Percentiles rank a stretch among this genome's conserved stretches.
Conservation (phyloP, 2,888 invertebrate genomes). For the Xanthia togata region DNA sequence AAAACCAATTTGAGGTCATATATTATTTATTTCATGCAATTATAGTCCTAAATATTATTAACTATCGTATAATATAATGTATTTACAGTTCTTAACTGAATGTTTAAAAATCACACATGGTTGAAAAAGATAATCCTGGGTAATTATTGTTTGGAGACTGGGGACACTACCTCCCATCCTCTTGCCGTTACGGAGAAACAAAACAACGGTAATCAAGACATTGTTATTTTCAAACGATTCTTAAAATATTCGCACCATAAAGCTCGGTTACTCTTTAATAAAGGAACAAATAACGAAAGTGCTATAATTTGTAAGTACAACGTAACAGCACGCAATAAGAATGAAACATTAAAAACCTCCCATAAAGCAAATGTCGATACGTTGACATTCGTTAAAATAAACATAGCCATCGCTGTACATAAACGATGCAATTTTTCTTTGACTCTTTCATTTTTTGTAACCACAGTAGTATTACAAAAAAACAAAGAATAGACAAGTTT, state of each 20-base stretch:
- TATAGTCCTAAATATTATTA: not conserved
- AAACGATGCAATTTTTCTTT: slow-evolving; percentile 11
- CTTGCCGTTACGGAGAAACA: not conserved
- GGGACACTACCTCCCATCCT: not conserved
- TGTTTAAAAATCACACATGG: not conserved
- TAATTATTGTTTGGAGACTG: not conserved
- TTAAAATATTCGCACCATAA: not conserved
- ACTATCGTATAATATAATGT: not conserved
- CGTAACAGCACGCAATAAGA: not conserved
- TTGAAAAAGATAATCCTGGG: not conserved
- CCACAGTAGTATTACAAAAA: not conserved
- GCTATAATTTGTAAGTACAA: not conserved
- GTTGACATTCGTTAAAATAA: slow-evolving; percentile 14
- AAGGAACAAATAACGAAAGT: not conserved
- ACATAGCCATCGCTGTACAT: slow-evolving; percentile 6
- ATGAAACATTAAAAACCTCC: not conserved
- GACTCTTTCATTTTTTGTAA: not conserved
- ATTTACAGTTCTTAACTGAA: not conserved
- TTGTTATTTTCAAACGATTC: not conserved
- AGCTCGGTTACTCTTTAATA: not conserved
- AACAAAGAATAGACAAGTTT: slow-evolving; percentile 7
- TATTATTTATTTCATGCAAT: not conserved
- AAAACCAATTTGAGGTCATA: not conserved
- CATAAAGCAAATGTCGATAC: slow-evolving; percentile 6
- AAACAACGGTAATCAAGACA: not conserved